Percentiles rank a stretch among this genome's conserved stretches.
Conservation (phyloP, 2,888 invertebrate genomes). For the Scrobipalpa costella region DNA sequence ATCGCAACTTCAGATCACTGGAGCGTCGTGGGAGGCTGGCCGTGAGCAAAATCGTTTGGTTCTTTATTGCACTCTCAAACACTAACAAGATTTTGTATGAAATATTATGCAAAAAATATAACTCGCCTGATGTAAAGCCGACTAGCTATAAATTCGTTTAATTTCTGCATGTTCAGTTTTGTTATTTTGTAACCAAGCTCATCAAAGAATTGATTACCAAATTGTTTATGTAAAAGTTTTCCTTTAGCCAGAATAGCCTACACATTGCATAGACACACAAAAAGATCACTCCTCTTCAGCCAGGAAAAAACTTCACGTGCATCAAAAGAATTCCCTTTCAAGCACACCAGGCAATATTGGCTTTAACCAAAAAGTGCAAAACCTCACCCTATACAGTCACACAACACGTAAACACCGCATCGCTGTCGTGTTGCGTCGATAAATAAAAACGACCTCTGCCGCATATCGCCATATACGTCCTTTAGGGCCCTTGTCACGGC, state of each 20-base stretch:
- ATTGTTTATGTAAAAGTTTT: too few relatives aligned
- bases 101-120: slow-evolving; percentile 30
- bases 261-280: slow-evolving; percentile 1
- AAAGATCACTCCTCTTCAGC: background rate
- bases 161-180: background rate
- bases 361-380: slow-evolving; percentile 12
- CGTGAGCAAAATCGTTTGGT: slow-evolving; percentile 37
- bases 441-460: slow-evolving; percentile 65
- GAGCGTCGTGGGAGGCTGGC: slow-evolving; percentile 62
- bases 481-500: slow-evolving; percentile 61
- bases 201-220: too few relatives aligned
- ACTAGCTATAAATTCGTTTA: background rate
- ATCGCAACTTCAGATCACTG: slow-evolving; percentile 55
- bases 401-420: slow-evolving; percentile 39
- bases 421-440: slow-evolving; percentile 53
- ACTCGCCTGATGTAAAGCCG: background rate
- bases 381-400: slow-evolving; percentile 27
- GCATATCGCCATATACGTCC: slow-evolving; percentile 72
- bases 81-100: slow-evolving; percentile 25
- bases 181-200: background rate
- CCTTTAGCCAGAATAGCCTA: background rate
- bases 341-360: background rate
- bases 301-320: background rate
- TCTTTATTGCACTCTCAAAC: slow-evolving; percentile 35
- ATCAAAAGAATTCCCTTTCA: slow-evolving; percentile 2